Evolutionary conservation across 2,113 vertebrate genomes (phyloP).

Genomic region (Oryzias javanicus): DNA sequence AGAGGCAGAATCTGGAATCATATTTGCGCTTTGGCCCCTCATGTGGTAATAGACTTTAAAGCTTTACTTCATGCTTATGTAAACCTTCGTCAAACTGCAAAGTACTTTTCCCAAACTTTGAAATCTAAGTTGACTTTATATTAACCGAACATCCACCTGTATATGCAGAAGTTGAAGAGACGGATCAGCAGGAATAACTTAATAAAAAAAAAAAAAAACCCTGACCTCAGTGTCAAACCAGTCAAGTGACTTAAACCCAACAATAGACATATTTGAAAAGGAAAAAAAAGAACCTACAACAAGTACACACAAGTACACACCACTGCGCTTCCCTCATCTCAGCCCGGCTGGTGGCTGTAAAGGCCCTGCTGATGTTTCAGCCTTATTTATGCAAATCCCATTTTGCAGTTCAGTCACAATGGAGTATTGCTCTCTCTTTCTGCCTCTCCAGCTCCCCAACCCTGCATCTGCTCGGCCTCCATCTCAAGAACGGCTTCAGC

Average conservation of each 20-base stretch:
- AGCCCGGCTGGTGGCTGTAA: constrained; percentile 61
- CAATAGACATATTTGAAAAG: constrained; percentile 18
- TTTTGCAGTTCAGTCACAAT: constrained; percentile 77
- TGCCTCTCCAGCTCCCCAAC: constrained; percentile 33
- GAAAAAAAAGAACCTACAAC: background rate
- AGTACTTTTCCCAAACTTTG: too few species aligned
- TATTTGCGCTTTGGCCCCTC: constrained; percentile 48
- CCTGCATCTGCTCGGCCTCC: constrained; percentile 55
- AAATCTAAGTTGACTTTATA: constrained; percentile 7
- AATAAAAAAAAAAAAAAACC: constrained; percentile 9
- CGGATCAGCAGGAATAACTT: constrained; percentile 6
- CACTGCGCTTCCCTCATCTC: constrained; percentile 39
- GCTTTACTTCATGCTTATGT: constrained; percentile 62
- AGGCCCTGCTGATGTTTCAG: constrained; percentile 68
- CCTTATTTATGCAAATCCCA: constrained; percentile 81
- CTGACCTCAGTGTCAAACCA: constrained; percentile 30
- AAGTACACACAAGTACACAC: constrained; percentile 19
- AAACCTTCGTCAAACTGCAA: constrained; percentile 8
- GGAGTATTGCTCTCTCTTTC: constrained; percentile 57
- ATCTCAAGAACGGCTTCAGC: constrained; percentile 59
- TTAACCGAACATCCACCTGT: constrained; percentile 17
- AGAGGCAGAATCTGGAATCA: constrained; percentile 57
- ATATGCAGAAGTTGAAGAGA: constrained; percentile 17
- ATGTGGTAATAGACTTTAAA: constrained; percentile 47
- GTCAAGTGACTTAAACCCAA: constrained; percentile 17